Conservation (phyloP, 1,140 invertebrate genomes). For the Araneus ventricosus region DNA sequence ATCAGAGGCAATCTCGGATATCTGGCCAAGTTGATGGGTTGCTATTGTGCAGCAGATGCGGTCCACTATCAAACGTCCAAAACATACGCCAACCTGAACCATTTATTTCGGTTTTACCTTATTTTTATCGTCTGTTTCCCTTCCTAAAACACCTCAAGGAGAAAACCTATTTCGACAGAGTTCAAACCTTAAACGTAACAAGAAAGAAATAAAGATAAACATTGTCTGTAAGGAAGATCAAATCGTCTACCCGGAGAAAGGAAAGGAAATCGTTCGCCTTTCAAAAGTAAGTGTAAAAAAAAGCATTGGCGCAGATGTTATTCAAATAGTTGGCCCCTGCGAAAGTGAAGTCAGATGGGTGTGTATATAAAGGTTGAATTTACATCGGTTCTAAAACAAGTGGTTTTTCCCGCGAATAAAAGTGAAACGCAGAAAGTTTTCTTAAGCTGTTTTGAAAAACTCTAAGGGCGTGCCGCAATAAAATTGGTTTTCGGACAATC, state of each 20-base stretch:
- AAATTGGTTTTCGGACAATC: slow-evolving; percentile 69
- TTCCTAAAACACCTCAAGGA: slow-evolving; percentile 68
- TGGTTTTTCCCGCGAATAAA: slow-evolving; percentile 48
- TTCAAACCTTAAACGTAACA: slow-evolving; percentile 67
- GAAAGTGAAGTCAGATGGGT: slow-evolving; percentile 19
- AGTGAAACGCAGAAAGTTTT: slow-evolving; percentile 40
- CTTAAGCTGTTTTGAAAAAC: slow-evolving; percentile 37
- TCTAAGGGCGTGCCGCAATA: slow-evolving; percentile 22
- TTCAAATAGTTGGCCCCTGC: slow-evolving; percentile 55
- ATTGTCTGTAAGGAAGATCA: slow-evolving; percentile 65
- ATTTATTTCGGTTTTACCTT: slow-evolving; percentile 26
- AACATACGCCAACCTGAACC: not conserved
- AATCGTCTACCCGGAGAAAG: slow-evolving; percentile 54
- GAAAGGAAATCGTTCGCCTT: slow-evolving; percentile 30
- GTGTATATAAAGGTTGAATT: slow-evolving; percentile 63
- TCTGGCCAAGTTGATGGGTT: slow-evolving; percentile 47
- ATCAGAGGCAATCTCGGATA: slow-evolving; percentile 55
- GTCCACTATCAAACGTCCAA: slow-evolving; percentile 17
- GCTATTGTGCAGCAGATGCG: slow-evolving; percentile 50
- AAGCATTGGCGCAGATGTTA: slow-evolving; percentile 67
- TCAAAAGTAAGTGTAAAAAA: slow-evolving; percentile 37
- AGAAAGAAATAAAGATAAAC: slow-evolving; percentile 59
- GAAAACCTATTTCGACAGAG: slow-evolving; percentile 71
- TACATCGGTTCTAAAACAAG: slow-evolving; percentile 72
- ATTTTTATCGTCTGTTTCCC: slow-evolving; percentile 52